Base-by-base conservation (phyloP, 1,140 invertebrate genomes). In the Drosophila parvula region DNA sequence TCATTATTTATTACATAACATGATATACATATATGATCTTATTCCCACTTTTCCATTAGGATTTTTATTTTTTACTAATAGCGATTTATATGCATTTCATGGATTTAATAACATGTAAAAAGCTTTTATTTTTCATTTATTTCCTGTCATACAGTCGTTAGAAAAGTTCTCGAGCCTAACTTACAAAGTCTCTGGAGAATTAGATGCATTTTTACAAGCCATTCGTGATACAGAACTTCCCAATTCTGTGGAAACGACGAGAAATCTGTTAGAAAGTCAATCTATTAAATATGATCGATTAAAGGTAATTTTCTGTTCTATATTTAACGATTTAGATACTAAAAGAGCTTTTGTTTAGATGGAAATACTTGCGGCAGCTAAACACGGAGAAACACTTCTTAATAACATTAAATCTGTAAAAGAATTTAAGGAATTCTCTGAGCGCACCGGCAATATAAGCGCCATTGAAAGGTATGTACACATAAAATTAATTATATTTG, bases 141-240 rank as follows among this genome's bases (percentile, higher is more conserved):
- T n/a, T 47, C 6, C 18, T 59, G 28, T 4, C 8, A 45, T 57
- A n/a, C 91, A 98, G 97, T 97, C 96, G 57, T 95, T 99, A 79
- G 98, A 99, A 92, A 97, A 98, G 91, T 99, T 99, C 93, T 98
- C 97, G 40, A 95, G 95, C 38, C 95, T 98, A 91, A 98, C 97
- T 57, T 96, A 96, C 90, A 95, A 97, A 84, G 97, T 99, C 22
- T 97, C 97, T 9, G 93, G 95, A 56, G 95, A 96, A 68, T 92
- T 98, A 73, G 96, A 97, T 91, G 95, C 95, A 62, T 98, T 98
- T 91, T 98, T 97, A 62, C 94, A 96, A 90, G 95, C 95, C 70
- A 95, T 98, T 78, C 94, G 95, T 18, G 95, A 96, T 90, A 95
- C 95, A 34, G 96, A 97, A 92, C 95, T 97, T 90, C 97, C 97